phyloP scores from a whole-genome alignment of 2,888 invertebrate genomes.

The Nephrotoma flavescens region DNA sequence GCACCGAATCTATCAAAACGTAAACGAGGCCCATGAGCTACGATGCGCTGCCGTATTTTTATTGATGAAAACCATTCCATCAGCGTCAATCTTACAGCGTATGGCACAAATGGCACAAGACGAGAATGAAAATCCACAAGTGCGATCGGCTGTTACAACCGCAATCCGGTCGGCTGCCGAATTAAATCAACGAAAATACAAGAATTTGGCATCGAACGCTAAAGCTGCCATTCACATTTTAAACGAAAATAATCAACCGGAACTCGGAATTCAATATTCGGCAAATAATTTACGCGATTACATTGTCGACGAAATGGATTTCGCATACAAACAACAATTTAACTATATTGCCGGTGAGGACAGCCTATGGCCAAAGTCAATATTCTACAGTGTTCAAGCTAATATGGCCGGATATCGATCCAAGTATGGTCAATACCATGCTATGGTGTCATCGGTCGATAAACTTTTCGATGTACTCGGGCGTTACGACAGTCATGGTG shows the following conservation, averaged over 20 bases:
- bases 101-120: constrained; percentile 53
- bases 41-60: constrained; percentile 47
- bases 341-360: constrained; percentile 42
- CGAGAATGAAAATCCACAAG: constrained; percentile 42
- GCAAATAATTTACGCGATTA: constrained; percentile 34
- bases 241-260: constrained; percentile 29
- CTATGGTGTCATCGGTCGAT: constrained; percentile 33
- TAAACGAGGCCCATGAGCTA: constrained; percentile 46
- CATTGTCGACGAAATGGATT: constrained; percentile 29
- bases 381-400: constrained; percentile 19
- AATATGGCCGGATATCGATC: constrained; percentile 27
- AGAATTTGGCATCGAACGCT: constrained; percentile 35
- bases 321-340: constrained; percentile 29
- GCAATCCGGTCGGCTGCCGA: constrained; percentile 41
- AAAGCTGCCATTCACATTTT: constrained; percentile 35
- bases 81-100: constrained; percentile 45
- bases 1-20: constrained; percentile 50
- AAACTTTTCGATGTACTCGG: constrained; percentile 17
- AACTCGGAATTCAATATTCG: constrained; percentile 38
- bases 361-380: constrained; percentile 35
- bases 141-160: constrained; percentile 49
- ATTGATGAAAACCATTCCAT: constrained; percentile 44
- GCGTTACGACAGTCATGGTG: too few species aligned
- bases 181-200: constrained; percentile 31
- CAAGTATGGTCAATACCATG: constrained; percentile 16